A percentile compares a stretch with the other conserved stretches of the same genome.
Evolutionary conservation across 1,140 invertebrate genomes (phyloP).

Genomic region (Phenacoccus solenopsis): DNA sequence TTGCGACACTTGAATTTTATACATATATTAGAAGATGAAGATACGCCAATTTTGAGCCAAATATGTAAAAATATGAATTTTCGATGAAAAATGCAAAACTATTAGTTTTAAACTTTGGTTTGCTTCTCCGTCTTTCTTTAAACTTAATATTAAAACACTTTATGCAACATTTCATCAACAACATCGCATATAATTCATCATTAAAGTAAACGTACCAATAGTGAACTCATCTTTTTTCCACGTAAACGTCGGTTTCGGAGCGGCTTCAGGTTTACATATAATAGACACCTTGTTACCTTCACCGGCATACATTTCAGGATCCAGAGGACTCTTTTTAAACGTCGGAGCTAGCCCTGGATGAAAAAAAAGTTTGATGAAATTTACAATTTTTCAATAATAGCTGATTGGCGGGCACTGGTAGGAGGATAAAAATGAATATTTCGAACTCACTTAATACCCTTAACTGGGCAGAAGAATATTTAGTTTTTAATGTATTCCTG

Average conservation of each 20-base stretch:
- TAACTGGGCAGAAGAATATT: conserved; percentile 78
- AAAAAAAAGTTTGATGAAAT: conserved; percentile 20
- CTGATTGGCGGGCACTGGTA: background rate
- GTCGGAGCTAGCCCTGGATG: conserved; percentile 64
- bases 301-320: conserved; percentile 76
- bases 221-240: conserved; percentile 85
- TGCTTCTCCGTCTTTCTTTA: background rate
- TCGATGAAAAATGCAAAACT: too few relatives aligned
- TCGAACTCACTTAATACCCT: conserved; percentile 55
- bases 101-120: background rate
- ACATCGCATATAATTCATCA: background rate
- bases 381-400: conserved; percentile 23
- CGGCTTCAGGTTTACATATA: conserved; percentile 84
- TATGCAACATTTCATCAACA: too few relatives aligned
- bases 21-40: too few relatives aligned
- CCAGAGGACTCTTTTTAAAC: conserved; percentile 79
- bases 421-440: background rate
- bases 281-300: conserved; percentile 85
- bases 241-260: conserved; percentile 71
- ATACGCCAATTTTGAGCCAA: too few relatives aligned
- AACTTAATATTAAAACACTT: background rate
- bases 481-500: conserved; percentile 71
- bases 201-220: conserved; percentile 49
- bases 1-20: too few relatives aligned
- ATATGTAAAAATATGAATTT: too few relatives aligned